These are phyloP conservation scores for Nipponacmea schrenckii DNA, from an alignment of 2,888 invertebrate genomes.

Conservation along the genomic window DNA sequence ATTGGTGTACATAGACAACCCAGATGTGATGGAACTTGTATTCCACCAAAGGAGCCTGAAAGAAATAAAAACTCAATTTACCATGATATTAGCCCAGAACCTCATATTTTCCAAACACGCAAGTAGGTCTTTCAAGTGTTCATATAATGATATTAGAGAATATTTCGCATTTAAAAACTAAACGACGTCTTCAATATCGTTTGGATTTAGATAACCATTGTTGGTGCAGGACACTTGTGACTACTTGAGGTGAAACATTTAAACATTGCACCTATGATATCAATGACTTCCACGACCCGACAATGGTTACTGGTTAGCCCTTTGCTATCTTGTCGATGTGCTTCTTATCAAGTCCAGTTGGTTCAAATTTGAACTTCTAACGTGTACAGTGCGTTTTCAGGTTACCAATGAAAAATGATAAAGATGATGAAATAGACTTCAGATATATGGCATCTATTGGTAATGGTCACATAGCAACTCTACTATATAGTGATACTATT, in stretches of 20 bases:
- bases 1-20: not conserved
- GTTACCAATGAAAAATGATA: conserved; percentile 12
- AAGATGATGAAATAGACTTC: conserved; percentile 12
- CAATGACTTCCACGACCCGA: too few relatives aligned
- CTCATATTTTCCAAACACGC: conserved; percentile 2
- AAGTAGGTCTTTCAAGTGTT: not conserved
- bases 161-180: too few relatives aligned
- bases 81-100: not conserved
- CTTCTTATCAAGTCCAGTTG: too few relatives aligned
- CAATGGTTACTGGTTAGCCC: too few relatives aligned
- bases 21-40: conserved; percentile 2
- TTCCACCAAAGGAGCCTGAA: not conserved
- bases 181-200: too few relatives aligned
- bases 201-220: too few relatives aligned
- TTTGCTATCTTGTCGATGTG: too few relatives aligned
- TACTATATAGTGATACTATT: conserved; percentile 35
- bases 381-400: conserved; percentile 14
- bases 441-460: conserved; percentile 44
- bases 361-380: too few relatives aligned
- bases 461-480: conserved; percentile 48
- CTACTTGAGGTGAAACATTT: too few relatives aligned
- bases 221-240: too few relatives aligned
- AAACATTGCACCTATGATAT: too few relatives aligned
- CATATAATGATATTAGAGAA: too few relatives aligned
- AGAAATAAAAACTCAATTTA: not conserved